Base-by-base conservation (phyloP, 2,113 vertebrate species). In the Salvelinus sp. region DNA sequence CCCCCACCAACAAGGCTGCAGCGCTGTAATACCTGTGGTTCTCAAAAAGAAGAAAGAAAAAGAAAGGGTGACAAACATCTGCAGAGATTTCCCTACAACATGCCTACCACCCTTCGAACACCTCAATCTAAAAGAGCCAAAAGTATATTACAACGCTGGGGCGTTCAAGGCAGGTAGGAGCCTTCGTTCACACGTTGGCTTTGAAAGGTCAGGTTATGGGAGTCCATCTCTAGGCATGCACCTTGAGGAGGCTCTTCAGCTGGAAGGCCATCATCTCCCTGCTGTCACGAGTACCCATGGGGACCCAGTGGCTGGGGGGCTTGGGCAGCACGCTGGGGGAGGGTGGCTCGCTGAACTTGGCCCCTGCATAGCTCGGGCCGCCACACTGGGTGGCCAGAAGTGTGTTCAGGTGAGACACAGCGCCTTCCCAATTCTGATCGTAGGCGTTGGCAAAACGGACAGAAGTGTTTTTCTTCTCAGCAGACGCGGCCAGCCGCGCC, bases 341-440 rank as follows among this genome's bases (percentile, higher is more conserved):
- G 28, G 98, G 98, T 0, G 97, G 97, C 88, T 99, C 97, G 10
- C 97, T 99, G 82, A 99, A 99, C 89, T 99, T 99, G 50, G 97
- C 96, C 83, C 98, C 98, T 28, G 98, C 98, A 33, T 98, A 99
- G 90, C 96, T 96, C 50, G 96, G 50, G 50, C 50, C 95, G 78
- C 91, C 95, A 76, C 92, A 90, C 75, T 95, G 95, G 82, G 94
- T 82, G 50, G 91, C 88, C 87, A 99, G 94, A 72, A 98, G 89
- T 62, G 94, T 91, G 77, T 88, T 95, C 28, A 90, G 90, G 78
- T 91, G 95, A 6, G 95, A 89, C 28, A 96, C 89, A 3, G 93
- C 86, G 1, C 95, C 92, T 76, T 94, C 95, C 97, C 96, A 96
- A 22, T 87, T 95, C 78, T 95, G 94, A 86, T 94, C 94, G 64